Base-by-base conservation (phyloP, 30 jellyfish, hydroid and myxozoan genomes). In the Cassiopea andromeda region DNA sequence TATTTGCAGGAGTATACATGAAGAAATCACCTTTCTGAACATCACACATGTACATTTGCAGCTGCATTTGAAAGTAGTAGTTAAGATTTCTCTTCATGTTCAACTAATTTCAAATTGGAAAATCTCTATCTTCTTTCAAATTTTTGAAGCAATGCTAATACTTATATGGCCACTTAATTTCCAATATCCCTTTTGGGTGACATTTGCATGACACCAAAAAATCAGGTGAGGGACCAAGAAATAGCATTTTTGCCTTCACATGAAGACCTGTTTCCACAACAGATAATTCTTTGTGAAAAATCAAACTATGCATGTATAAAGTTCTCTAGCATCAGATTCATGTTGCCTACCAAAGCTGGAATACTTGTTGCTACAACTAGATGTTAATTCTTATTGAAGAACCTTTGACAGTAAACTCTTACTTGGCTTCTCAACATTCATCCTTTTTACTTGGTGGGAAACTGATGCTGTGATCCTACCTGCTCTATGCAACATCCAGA, bases 161-260 rank as follows among this genome's bases (percentile, higher is more conserved):
- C 75, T 66, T 2, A 0, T 2, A 66, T 14, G 75, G 75, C 27
- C 75, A 66, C 75, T 66, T 15, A 4, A 66, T 66, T 54, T 84
- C 92, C 46, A 84, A 43, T 18, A 69, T 6, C 16, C 91, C 19
- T 15, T 44, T 44, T 61, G 92, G 92, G 60, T 86, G 91, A 72
- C 94, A 86, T 48, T 60, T 46, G 73, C 94, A 86, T 16, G 64
- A n/a, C 7, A 60, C 68, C 4, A 86, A 16, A 18, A 92, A 83
- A 72, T 86, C 94, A 13, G 94, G 94, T 38, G 80, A 46, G 12
- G 94, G 92, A 74, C 92, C 94, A 74, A 86, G 75, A 60, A n/a
- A 86, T 27, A 72, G 83, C 38, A 9, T 38, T 4, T 1, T 67
- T 75, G 73, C 73, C n/a, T 48, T 43, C 38, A 79, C 92, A 83